Evolutionary conservation across 1,140 invertebrate genomes (phyloP).

Genomic region (Drosophila simulans): DNA sequence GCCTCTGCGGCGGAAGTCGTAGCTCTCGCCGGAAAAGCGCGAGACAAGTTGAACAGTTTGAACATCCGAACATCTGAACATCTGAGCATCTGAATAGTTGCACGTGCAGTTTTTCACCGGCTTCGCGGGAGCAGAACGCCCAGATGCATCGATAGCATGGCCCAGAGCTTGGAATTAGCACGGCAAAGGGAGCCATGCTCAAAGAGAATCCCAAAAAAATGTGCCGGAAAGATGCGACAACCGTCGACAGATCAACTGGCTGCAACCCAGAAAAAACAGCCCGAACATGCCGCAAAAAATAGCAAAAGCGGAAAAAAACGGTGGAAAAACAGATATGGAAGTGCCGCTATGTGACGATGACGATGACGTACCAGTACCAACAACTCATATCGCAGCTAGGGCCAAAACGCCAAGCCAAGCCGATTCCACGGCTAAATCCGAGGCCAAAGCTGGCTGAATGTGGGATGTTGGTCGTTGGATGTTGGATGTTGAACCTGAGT

Average conservation of each 20-base stretch:
- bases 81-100: slow-evolving; percentile 28
- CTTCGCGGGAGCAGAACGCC: slow-evolving; percentile 18
- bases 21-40: slow-evolving; percentile 66
- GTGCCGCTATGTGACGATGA: slow-evolving; percentile 69
- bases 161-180: slow-evolving; percentile 32
- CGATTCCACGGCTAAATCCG: slow-evolving; percentile 17
- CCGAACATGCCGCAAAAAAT: slow-evolving; percentile 31
- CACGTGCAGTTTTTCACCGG: slow-evolving; percentile 65
- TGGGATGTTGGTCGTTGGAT: neutral
- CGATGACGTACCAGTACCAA: slow-evolving; percentile 44
- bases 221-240: slow-evolving; percentile 67
- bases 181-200: slow-evolving; percentile 21
- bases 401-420: slow-evolving; percentile 10
- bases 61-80: slow-evolving; percentile 8
- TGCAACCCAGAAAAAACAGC: slow-evolving; percentile 59
- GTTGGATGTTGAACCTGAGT: slow-evolving; percentile 31
- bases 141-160: slow-evolving; percentile 58
- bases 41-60: slow-evolving; percentile 63
- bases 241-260: slow-evolving; percentile 56
- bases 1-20: slow-evolving; percentile 68
- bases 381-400: slow-evolving; percentile 68
- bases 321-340: slow-evolving; percentile 38
- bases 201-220: slow-evolving; percentile 38
- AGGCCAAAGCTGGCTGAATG: slow-evolving; percentile 18
- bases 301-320: slow-evolving; percentile 6